Base-by-base conservation (phyloP, 2,113 vertebrate genomes). In the Lanius ludovicianus region DNA sequence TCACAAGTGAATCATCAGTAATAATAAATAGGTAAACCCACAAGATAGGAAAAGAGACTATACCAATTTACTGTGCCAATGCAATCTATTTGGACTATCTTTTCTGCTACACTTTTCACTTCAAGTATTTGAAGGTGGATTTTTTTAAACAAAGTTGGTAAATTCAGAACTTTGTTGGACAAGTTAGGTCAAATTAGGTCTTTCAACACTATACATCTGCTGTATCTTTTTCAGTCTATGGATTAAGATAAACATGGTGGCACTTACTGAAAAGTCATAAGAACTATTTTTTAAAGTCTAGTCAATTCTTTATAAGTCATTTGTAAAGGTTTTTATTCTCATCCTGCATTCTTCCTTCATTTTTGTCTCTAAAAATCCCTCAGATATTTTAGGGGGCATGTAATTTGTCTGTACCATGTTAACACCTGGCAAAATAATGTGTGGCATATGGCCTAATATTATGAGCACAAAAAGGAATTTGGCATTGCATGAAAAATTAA, bases 401-500 rank as follows among this genome's bases (percentile, higher is more conserved):
- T 79, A 59, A 81, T 84, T 88, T 92, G 21, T 74, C 56, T 64
- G 33, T 49, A 82, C 23, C 18, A 15, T 56, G 28, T 64, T 75
- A 93, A 67, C 53, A 79, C 49, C 84, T 91, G 84, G 65, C 53
- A 94, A 92, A 97, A 84, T 69, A 85, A 65, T 24, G 13, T 39
- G 84, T 84, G 83, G 35, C 90, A 95, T 95, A 92, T 89, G 65
- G 80, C 74, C 65, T 89, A 79, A 89, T 65, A 64, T 70, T 89
- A 64, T 68, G n/a, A 94, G 60, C 25, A 75, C 49, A 87, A 49
- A 87, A 60, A 94, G 37, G 57, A 74, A 79, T 73, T 89, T 91
- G 53, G n/a, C 30, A 62, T 73, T 85, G 46, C 53, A 79, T 89
- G 53, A 96, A 82, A 94, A 93, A 81, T 60, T 89, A 71, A 82